Evolutionary conservation across 2,113 vertebrate species (phyloP).

Genomic region (Engraulis encrasicolus): DNA sequence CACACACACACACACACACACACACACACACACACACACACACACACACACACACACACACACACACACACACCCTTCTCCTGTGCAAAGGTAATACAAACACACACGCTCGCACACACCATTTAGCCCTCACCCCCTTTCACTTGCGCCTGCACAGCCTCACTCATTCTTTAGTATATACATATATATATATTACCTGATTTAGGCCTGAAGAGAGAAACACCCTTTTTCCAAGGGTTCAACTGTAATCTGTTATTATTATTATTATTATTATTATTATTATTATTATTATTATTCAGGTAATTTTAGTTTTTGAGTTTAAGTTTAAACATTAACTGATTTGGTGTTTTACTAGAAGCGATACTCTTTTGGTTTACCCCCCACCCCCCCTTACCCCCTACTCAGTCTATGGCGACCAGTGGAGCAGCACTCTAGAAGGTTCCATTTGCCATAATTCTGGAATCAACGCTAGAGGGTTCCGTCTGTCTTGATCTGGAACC

Average conservation of each 20-base stretch:
- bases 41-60: too few relatives aligned
- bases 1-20: background rate
- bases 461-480: background rate
- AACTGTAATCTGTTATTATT: slow-evolving; percentile 33
- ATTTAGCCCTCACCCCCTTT: too few relatives aligned
- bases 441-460: background rate
- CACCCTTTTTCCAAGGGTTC: slow-evolving; percentile 34
- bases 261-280: background rate
- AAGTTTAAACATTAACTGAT: background rate
- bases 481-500: background rate
- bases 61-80: too few relatives aligned
- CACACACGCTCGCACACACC: background rate
- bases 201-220: slow-evolving; percentile 29
- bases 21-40: background rate
- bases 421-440: background rate
- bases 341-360: background rate
- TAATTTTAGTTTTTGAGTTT: background rate
- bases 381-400: background rate
- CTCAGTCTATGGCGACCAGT: background rate
- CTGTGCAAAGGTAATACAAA: background rate
- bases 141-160: background rate
- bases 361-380: background rate
- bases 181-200: slow-evolving; percentile 25
- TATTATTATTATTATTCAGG: background rate
- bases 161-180: slow-evolving; percentile 34